These are phyloP conservation scores for Teleiodes luculella DNA, from an alignment of 2,888 invertebrate species.

Conservation along the genomic window DNA sequence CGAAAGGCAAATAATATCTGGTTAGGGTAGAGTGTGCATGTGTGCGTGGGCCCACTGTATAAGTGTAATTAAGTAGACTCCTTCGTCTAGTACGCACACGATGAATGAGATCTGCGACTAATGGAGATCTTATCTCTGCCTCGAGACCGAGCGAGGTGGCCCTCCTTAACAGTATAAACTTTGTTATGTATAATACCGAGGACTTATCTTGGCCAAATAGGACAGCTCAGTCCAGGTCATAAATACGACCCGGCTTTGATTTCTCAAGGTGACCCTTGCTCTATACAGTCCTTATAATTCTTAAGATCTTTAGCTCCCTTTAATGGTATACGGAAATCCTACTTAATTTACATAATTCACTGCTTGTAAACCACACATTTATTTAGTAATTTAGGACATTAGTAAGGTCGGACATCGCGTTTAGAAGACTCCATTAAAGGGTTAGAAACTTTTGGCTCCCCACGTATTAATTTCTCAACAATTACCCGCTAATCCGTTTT, in stretches of 20 bases:
- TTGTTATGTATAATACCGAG: conserved; percentile 61
- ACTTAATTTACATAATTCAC: conserved; percentile 66
- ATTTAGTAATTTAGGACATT: conserved; percentile 29
- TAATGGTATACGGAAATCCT: conserved; percentile 66
- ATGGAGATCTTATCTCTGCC: conserved; percentile 71
- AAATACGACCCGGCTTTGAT: conserved; percentile 73
- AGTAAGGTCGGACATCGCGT: conserved; percentile 14
- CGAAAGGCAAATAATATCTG: conserved; percentile 36
- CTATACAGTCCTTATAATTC: conserved; percentile 54
- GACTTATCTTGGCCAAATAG: conserved; percentile 65
- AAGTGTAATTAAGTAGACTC: conserved; percentile 58
- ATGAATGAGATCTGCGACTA: conserved; percentile 70
- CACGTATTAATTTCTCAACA: conserved; percentile 50
- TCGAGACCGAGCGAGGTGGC: conserved; percentile 63
- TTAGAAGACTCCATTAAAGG: conserved; percentile 30
- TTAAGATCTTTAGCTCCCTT: conserved; percentile 60
- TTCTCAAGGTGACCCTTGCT: conserved; percentile 68
- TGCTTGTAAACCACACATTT: conserved; percentile 50
- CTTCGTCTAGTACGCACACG: conserved; percentile 55
- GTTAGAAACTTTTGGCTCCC: conserved; percentile 32
- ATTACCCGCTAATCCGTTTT: conserved; percentile 63
- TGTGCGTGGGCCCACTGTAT: conserved; percentile 50
- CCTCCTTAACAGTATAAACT: conserved; percentile 63
- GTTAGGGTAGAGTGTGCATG: conserved; percentile 31
- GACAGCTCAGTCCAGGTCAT: conserved; percentile 62